Conservation (phyloP, 2,113 vertebrate genomes). For the Nothobranchius furzeri region DNA sequence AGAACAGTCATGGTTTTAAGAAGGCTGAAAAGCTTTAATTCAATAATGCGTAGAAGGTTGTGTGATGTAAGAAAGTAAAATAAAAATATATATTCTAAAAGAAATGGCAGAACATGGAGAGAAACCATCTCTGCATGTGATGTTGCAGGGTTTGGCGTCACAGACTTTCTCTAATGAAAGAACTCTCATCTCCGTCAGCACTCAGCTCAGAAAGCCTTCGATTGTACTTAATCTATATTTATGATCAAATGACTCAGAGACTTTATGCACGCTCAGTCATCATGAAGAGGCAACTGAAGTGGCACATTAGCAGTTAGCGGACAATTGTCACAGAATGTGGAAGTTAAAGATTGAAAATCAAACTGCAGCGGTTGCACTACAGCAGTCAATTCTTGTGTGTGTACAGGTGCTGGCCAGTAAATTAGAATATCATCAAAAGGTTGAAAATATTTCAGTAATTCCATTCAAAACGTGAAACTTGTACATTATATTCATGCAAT, state of each 20-base stretch:
- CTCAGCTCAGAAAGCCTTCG: constrained; percentile 5
- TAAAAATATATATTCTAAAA: no score
- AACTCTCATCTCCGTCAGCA: background rate
- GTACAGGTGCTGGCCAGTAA: no score
- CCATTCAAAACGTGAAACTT: no score
- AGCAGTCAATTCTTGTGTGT: background rate
- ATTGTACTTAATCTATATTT: constrained; percentile 22
- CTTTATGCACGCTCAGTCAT: background rate
- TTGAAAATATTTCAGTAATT: no score
- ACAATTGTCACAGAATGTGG: no score
- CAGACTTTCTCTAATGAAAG: constrained; percentile 12
- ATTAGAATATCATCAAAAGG: no score
- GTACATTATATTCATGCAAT: no score
- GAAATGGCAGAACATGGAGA: background rate
- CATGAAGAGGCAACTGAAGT: constrained; percentile 3
- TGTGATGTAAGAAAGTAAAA: no score
- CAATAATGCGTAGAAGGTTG: no score
- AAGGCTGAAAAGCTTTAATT: no score
- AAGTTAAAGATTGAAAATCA: background rate
- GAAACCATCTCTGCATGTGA: background rate
- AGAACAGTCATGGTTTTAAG: no score
- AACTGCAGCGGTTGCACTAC: background rate
- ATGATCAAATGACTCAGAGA: constrained; percentile 22
- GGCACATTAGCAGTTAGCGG: background rate
- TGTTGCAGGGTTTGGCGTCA: constrained; percentile 13